These are phyloP conservation scores for Panagrolaimus sp. DNA, from an alignment of 1,140 invertebrate species.

Conservation along the genomic window DNA sequence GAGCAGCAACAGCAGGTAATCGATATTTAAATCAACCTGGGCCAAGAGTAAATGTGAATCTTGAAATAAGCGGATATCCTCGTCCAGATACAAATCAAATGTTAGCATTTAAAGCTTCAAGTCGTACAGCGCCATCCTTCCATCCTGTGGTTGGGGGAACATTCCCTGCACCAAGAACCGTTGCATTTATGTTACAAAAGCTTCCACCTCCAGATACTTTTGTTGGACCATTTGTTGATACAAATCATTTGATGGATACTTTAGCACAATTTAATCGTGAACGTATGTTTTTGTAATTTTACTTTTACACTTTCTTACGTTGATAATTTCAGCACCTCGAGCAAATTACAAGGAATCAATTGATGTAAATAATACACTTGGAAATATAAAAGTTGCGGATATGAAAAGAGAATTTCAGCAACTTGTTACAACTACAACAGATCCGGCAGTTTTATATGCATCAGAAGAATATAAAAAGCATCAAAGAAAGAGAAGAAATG, in stretches of 20 bases:
- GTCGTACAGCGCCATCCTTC: constrained; percentile 30
- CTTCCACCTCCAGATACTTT: constrained; percentile 53
- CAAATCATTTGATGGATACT: constrained; percentile 48
- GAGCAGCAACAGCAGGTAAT: background rate
- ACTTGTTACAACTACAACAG: constrained; percentile 53
- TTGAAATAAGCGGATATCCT: constrained; percentile 50
- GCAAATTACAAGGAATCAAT: constrained; percentile 35
- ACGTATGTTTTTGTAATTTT: constrained; percentile 38
- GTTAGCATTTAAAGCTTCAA: constrained; percentile 57
- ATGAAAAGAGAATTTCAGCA: constrained; percentile 58
- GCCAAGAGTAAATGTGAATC: background rate
- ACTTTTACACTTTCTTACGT: background rate
- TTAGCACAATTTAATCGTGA: constrained; percentile 44
- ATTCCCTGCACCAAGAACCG: constrained; percentile 52
- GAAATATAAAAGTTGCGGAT: constrained; percentile 48
- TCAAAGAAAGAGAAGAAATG: constrained; percentile 15
- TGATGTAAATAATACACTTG: constrained; percentile 47
- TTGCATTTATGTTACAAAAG: constrained; percentile 47
- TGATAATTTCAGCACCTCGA: constrained; percentile 42
- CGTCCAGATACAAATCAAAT: constrained; percentile 56
- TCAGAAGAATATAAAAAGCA: constrained; percentile 39
- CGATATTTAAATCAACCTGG: constrained; percentile 3
- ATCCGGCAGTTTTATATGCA: constrained; percentile 46
- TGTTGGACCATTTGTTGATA: constrained; percentile 52
- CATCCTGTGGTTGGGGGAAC: constrained; percentile 56